Conservation (phyloP, 2,113 vertebrate genomes). For the Laticauda colubrina region DNA sequence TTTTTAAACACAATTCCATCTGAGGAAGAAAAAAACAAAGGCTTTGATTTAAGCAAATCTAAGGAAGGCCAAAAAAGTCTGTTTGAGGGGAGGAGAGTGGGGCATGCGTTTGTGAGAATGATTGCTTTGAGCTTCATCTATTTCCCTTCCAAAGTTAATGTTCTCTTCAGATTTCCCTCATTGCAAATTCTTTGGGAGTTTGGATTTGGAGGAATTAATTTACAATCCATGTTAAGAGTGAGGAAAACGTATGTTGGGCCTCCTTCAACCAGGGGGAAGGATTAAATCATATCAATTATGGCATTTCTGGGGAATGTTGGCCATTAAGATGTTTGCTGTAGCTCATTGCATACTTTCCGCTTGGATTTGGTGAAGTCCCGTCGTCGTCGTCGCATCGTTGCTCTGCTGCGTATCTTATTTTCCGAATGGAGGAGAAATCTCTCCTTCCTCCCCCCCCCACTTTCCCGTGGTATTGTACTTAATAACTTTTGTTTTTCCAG, state of each 20-base stretch:
- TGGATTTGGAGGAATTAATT: slow-evolving; percentile 19
- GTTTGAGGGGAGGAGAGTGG: no score
- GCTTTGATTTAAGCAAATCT: no score
- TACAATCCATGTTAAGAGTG: neutral
- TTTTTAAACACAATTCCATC: neutral
- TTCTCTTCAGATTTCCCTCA: neutral
- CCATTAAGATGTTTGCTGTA: neutral
- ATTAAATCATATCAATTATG: neutral
- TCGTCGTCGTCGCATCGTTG: neutral
- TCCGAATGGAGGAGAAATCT: no score
- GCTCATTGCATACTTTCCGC: neutral
- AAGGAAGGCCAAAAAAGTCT: neutral
- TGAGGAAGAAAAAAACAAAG: neutral
- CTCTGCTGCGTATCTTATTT: neutral
- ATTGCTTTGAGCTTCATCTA: neutral
- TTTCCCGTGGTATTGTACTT: neutral
- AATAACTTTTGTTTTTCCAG: neutral
- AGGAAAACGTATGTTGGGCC: no score
- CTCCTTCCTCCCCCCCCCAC: neutral
- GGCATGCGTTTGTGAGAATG: neutral
- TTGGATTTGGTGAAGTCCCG: neutral
- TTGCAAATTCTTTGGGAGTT: neutral
- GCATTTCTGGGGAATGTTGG: neutral
- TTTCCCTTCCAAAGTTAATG: neutral
- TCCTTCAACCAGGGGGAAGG: neutral